Conservation (phyloP, 2,797 vertebrate genomes). For the Enteromius afrohamiltoni region DNA sequence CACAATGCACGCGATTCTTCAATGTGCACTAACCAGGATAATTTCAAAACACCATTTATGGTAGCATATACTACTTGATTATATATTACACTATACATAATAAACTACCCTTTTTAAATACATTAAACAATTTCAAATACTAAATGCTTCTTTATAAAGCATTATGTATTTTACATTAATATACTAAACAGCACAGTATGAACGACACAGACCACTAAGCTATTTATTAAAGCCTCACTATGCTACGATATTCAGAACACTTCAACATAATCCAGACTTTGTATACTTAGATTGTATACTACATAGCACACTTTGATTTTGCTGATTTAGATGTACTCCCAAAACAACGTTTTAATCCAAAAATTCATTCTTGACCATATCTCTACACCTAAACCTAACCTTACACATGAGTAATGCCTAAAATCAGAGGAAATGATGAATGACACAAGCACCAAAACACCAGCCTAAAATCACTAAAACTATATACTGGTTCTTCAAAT, state of each 20-base stretch:
- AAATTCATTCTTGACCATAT: too few relatives aligned
- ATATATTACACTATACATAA: background rate
- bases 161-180: background rate
- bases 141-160: background rate
- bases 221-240: background rate
- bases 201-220: background rate
- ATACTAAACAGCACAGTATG: slow-evolving; percentile 6
- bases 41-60: background rate
- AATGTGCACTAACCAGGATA: background rate
- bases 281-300: too few relatives aligned
- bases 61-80: background rate
- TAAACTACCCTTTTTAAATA: background rate
- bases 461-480: too few relatives aligned
- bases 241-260: background rate
- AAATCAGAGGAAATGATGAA: too few relatives aligned
- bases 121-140: background rate
- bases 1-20: background rate
- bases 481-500: too few relatives aligned
- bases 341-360: too few relatives aligned
- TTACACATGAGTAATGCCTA: too few relatives aligned
- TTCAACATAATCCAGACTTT: background rate
- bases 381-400: too few relatives aligned
- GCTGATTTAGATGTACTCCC: too few relatives aligned
- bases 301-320: background rate
- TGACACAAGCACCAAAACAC: too few relatives aligned